These are phyloP conservation scores for Polietes domitor DNA, from an alignment of 2,888 invertebrate genomes.

Conservation along the genomic window DNA sequence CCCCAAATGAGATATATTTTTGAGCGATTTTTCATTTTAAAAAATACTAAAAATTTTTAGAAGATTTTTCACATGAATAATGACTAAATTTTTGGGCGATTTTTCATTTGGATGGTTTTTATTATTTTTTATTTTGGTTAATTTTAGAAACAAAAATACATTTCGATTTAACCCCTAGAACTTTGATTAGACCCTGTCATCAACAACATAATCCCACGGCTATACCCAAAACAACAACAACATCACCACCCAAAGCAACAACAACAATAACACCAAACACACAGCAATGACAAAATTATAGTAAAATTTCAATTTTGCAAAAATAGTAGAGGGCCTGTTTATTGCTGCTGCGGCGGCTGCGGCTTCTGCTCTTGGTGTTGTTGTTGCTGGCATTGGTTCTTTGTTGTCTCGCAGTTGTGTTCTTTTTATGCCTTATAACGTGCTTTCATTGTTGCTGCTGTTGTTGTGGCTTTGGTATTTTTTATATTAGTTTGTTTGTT, in stretches of 20 bases:
- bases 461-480: constrained; percentile 20
- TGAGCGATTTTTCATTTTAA: no score
- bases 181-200: not conserved
- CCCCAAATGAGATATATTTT: no score
- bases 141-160: no score
- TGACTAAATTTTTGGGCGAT: no score
- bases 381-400: not conserved
- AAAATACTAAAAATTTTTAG: no score
- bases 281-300: not conserved
- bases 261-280: no score
- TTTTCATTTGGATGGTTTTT: no score
- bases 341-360: not conserved
- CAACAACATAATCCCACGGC: not conserved
- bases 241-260: not conserved
- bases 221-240: not conserved
- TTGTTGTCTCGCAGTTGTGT: not conserved
- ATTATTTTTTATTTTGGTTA: no score
- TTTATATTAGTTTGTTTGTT: constrained; percentile 22
- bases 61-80: no score
- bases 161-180: no score
- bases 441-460: not conserved
- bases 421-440: constrained; percentile 20
- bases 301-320: constrained; percentile 9
- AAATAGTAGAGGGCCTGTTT: constrained; percentile 2
- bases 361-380: not conserved